These are phyloP conservation scores for Thripadectes ignobilis DNA, from an alignment of 2,797 vertebrate genomes.

Conservation along the genomic window DNA sequence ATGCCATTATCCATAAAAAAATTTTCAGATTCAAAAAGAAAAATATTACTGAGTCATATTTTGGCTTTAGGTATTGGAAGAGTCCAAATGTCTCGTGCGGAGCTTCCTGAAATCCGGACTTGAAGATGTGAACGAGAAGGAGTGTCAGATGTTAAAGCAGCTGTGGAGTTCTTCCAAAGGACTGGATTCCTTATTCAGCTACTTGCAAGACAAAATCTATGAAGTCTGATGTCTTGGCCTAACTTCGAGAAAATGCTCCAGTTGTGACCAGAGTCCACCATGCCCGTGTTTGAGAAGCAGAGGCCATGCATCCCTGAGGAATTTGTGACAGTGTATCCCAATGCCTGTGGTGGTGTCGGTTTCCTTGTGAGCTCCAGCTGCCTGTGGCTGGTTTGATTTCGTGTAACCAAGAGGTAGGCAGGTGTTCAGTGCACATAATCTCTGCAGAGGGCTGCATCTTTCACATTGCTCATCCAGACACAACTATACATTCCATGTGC, in stretches of 20 bases:
- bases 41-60: not conserved
- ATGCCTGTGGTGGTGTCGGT: conserved; percentile 69
- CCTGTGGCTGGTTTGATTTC: conserved; percentile 69
- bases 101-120: conserved; percentile 90
- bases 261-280: conserved; percentile 28
- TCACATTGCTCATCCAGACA: conserved; percentile 30
- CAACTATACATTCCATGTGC: conserved; percentile 62
- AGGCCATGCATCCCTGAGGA: conserved; percentile 53
- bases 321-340: conserved; percentile 67
- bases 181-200: conserved; percentile 94
- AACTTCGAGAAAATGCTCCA: not conserved
- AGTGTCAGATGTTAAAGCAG: conserved; percentile 95
- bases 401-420: conserved; percentile 54
- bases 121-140: conserved; percentile 94
- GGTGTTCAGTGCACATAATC: conserved; percentile 9
- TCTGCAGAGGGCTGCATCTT: conserved; percentile 60
- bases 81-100: conserved; percentile 93
- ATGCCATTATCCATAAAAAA: fast-evolving
- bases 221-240: conserved; percentile 81
- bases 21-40: not conserved
- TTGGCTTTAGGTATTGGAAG: conserved; percentile 88
- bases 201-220: conserved; percentile 91
- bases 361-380: conserved; percentile 68
- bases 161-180: conserved; percentile 97
- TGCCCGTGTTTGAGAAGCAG: conserved; percentile 48